Evolutionary conservation across 2,888 invertebrate species (phyloP), one percentile per base, ranked within the genome.

Genomic region (Drosophila mimetica): DNA sequence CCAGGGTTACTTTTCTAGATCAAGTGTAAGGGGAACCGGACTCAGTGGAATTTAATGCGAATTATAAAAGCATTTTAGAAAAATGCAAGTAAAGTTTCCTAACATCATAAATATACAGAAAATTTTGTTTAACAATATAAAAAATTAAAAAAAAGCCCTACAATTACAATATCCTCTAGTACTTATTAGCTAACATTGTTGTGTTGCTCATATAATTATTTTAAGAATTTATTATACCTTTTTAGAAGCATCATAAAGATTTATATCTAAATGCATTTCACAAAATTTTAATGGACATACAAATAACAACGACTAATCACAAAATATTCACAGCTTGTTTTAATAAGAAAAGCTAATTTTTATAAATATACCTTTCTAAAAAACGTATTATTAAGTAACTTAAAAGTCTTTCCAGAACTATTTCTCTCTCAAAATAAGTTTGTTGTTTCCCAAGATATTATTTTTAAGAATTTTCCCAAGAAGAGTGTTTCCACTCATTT

Each of bases 401-500:
- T 25, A 7, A 25, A 7, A 7, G 25, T 30, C 28, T 11, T 11
- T 13, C 11, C 4, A 11, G 30, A 30, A 30, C 30, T 30, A 30
- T 11, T 30, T 11, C 3, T 11, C 11, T 39, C 18, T 11, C 7
- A 41, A n/a, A 20, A 18, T 20, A 41, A 41, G 39, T 22, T 11
- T 16, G 18, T 28, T 11, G 28, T 32, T 60, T 25, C 34, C 20
- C 59, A 44, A 28, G 36, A 36, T 37, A 60, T 59, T 37, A 46
- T 30, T 59, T 60, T 46, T n/a, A 22, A n/a, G 18, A 16, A 16
- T 16, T 46, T 55, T 60, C 37, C 44, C 59, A 44, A 16, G 37
- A 46, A 60, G 25, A 37, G 22, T 37, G 36, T 58, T 59, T 59
- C n/a, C 46, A 60, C 60, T 59, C 60, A 46, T 46, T 60, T 60